Conservation (phyloP, 2,113 vertebrate species). For the Ophthalmolycus amberensis region DNA sequence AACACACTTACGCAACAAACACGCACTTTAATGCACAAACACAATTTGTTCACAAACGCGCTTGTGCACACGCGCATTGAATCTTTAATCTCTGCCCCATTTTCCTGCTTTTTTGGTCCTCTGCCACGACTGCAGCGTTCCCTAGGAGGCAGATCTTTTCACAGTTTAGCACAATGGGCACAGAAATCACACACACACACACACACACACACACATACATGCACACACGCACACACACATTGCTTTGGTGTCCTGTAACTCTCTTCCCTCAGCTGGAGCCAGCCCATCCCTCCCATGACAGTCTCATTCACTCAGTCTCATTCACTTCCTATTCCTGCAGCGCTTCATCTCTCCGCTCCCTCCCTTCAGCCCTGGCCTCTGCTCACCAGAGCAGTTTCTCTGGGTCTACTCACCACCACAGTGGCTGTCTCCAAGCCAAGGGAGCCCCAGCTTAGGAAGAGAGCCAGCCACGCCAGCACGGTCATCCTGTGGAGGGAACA, state of each 20-base stretch:
- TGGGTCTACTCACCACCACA: conserved; percentile 87
- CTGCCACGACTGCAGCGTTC: conserved; percentile 77
- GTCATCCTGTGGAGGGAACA: conserved; percentile 85
- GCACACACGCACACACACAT: conserved; percentile 44
- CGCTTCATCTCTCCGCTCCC: background rate
- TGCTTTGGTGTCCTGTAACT: conserved; percentile 42
- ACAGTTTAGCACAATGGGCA: conserved; percentile 69
- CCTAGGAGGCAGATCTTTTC: conserved; percentile 74
- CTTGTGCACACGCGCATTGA: conserved; percentile 67
- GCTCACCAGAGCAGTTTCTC: conserved; percentile 24
- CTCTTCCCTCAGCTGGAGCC: conserved; percentile 36
- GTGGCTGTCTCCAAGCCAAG: conserved; percentile 91
- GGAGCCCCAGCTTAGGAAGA: conserved; percentile 93
- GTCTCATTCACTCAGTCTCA: conserved; percentile 38
- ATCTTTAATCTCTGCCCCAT: conserved; percentile 81
- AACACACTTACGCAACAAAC: conserved; percentile 49
- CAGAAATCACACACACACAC: conserved; percentile 53
- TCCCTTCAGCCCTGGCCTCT: background rate
- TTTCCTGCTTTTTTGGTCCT: conserved; percentile 75
- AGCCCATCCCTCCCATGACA: conserved; percentile 37
- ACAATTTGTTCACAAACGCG: conserved; percentile 58
- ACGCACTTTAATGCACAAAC: conserved; percentile 40
- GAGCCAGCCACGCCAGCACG: conserved; percentile 88
- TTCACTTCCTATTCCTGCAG: conserved; percentile 34
- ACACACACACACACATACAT: conserved; percentile 41